phyloP scores from a whole-genome alignment of 2,797 vertebrate genomes.

The Cottoperca gobio region DNA sequence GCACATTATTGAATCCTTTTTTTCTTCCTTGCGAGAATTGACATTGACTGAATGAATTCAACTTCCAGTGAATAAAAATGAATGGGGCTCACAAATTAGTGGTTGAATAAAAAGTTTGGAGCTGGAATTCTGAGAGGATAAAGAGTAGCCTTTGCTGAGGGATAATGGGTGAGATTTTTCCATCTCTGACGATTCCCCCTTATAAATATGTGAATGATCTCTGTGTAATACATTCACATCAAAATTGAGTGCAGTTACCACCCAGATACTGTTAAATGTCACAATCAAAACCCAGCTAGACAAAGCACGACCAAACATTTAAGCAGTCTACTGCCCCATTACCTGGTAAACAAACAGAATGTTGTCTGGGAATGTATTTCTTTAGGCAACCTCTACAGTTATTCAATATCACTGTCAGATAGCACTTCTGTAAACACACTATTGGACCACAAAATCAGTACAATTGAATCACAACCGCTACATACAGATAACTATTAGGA shows the following conservation, averaged over 20 bases:
- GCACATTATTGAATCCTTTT: constrained; percentile 58
- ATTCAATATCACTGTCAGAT: constrained; percentile 16
- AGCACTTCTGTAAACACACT: constrained; percentile 2
- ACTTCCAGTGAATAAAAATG: constrained; percentile 39
- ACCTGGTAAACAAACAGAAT: constrained; percentile 78
- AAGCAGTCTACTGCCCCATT: constrained; percentile 72
- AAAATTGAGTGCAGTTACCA: constrained; percentile 70
- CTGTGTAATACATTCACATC: constrained; percentile 53
- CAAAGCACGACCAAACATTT: constrained; percentile 82
- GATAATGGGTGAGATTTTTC: constrained; percentile 46
- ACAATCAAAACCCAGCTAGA: constrained; percentile 74
- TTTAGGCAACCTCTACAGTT: constrained; percentile 23
- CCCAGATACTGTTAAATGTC: constrained; percentile 82
- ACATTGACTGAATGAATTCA: constrained; percentile 60
- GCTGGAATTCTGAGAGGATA: constrained; percentile 42
- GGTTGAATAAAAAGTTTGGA: constrained; percentile 40
- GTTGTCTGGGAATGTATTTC: constrained; percentile 44
- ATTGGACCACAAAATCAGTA: constrained; percentile 7
- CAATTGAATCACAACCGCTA: constrained; percentile 15
- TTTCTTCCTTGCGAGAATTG: constrained; percentile 33
- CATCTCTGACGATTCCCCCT: constrained; percentile 34
- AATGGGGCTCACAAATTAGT: constrained; percentile 48
- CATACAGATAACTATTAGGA: constrained; percentile 5
- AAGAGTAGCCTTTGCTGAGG: constrained; percentile 41
- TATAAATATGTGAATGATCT: constrained; percentile 54